Percentiles rank a stretch among this genome's conserved stretches.
Conservation (phyloP, 1,140 invertebrate genomes). For the Apis dorsata region DNA sequence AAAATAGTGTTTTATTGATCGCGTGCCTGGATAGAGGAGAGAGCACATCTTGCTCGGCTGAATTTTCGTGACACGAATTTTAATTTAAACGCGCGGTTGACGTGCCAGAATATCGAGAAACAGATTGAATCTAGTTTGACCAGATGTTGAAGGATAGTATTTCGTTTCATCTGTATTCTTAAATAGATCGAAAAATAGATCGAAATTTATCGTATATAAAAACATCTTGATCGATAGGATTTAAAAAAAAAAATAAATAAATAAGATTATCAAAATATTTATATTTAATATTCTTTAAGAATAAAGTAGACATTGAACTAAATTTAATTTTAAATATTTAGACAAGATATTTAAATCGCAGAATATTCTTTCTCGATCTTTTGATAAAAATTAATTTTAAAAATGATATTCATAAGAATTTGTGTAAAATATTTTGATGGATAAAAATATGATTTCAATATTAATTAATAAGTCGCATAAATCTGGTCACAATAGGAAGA, state of each 20-base stretch:
- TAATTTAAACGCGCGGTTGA: constrained; percentile 11
- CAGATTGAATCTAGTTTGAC: not conserved
- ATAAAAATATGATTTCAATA: too few species aligned
- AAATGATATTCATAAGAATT: too few species aligned
- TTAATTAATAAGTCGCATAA: too few species aligned
- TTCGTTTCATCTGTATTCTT: not conserved
- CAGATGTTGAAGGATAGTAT: not conserved
- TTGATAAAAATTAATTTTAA: too few species aligned
- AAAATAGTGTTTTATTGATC: constrained; percentile 17
- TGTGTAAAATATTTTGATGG: too few species aligned
- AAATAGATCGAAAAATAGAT: constrained; percentile 12
- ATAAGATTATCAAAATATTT: too few species aligned
- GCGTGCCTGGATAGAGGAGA: not conserved
- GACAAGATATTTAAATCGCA: too few species aligned
- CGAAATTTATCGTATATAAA: too few species aligned
- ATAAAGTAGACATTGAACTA: not conserved
- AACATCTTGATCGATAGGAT: not conserved
- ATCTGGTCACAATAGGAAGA: too few species aligned
- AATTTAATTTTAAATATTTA: not conserved
- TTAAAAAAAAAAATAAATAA: not conserved
- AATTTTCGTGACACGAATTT: constrained; percentile 28
- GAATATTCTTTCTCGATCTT: too few species aligned
- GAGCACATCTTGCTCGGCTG: not conserved
- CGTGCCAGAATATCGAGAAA: not conserved
- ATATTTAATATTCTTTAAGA: too few species aligned